These are phyloP conservation scores for Euphonia xanthogaster DNA, from an alignment of 2,797 vertebrate genomes.

Conservation along the genomic window DNA sequence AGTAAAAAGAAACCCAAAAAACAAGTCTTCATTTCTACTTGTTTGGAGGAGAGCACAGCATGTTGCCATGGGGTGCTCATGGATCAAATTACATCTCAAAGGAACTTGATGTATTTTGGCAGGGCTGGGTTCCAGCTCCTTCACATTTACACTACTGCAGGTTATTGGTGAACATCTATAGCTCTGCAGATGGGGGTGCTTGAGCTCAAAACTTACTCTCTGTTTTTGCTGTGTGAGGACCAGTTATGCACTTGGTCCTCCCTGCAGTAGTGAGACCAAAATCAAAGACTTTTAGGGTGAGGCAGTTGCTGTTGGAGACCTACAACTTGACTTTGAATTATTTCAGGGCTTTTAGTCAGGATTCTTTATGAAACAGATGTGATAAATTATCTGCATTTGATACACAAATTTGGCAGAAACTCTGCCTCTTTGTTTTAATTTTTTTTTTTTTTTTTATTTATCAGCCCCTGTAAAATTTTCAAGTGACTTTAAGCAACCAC, in stretches of 20 bases:
- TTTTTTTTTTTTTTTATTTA: not conserved
- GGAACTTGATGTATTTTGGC: not conserved
- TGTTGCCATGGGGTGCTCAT: not conserved
- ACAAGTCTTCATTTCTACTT: not conserved
- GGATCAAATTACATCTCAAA: not conserved
- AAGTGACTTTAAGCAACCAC: not conserved
- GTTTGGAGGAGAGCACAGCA: not conserved
- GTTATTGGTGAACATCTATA: not conserved
- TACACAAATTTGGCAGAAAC: not conserved
- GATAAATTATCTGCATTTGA: not conserved
- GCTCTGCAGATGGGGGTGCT: not conserved
- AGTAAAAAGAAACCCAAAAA: not conserved
- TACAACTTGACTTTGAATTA: not conserved
- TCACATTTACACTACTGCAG: not conserved
- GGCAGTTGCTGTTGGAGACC: not conserved
- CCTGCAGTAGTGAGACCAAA: not conserved
- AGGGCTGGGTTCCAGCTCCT: not conserved
- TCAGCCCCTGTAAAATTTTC: not conserved
- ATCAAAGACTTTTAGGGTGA: not conserved
- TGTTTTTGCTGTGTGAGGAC: not conserved
- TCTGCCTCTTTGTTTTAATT: not conserved
- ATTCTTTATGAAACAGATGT: not conserved
- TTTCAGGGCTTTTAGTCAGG: not conserved
- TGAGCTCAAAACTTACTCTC: not conserved
- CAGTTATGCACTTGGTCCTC: not conserved